A percentile compares a stretch with the other conserved stretches of the same genome.
phyloP scores from a whole-genome alignment of 2,797 vertebrate genomes.

The Sebastiscus albofasciatus region DNA sequence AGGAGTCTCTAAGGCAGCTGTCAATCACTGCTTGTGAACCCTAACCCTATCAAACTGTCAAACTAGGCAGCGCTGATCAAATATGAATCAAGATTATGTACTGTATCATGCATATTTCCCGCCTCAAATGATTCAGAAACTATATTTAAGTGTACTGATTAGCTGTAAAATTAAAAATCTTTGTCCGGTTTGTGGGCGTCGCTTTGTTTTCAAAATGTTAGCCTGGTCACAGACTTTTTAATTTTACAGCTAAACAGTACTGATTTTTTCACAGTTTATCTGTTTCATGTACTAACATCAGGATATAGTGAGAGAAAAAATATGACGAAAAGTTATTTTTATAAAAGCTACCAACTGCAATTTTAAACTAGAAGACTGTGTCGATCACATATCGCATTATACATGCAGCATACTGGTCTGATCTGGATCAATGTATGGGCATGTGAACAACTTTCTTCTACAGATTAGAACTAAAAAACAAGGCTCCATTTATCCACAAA shows the following conservation, averaged over 20 bases:
- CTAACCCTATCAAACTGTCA: neutral
- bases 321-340: neutral
- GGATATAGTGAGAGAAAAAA: neutral
- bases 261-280: neutral
- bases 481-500: conserved; percentile 14
- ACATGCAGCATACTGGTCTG: neutral
- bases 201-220: neutral
- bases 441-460: neutral
- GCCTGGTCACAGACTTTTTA: too few species aligned
- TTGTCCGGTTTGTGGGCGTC: too few species aligned
- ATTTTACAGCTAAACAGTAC: too few species aligned
- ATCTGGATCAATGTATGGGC: conserved; percentile 8
- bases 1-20: neutral
- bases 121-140: too few species aligned
- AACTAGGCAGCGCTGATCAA: neutral
- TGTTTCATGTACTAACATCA: neutral
- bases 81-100: neutral
- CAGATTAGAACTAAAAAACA: neutral
- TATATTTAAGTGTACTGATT: too few species aligned
- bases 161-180: too few species aligned
- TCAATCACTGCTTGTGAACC: neutral
- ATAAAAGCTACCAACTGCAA: neutral
- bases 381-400: neutral
- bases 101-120: neutral
- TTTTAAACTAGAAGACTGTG: neutral